Evolutionary conservation across 2,888 invertebrate genomes (phyloP).

Genomic region (Tenthredo scrophulariae): DNA sequence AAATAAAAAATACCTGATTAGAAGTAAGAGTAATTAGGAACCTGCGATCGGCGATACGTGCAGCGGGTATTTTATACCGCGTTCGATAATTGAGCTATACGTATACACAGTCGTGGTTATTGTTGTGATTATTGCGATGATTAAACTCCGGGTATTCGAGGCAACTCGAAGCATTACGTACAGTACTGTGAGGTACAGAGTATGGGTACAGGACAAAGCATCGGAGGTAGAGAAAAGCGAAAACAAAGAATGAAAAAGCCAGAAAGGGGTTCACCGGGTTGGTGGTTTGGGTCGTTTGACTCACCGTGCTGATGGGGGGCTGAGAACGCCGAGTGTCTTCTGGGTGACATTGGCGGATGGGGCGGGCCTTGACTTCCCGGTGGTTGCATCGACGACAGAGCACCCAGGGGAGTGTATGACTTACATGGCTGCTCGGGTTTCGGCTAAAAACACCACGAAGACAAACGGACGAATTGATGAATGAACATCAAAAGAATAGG

Average conservation of each 20-base stretch:
- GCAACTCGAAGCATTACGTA: background rate
- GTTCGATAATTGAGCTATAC: conserved; percentile 10
- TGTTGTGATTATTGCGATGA: conserved; percentile 31
- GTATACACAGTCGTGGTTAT: background rate
- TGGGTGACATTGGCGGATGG: conserved; percentile 76
- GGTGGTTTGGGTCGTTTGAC: conserved; percentile 58
- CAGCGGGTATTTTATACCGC: background rate
- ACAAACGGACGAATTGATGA: background rate
- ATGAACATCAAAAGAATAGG: background rate
- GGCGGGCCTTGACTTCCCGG: conserved; percentile 81
- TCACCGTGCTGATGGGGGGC: conserved; percentile 83
- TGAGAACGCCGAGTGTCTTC: conserved; percentile 77
- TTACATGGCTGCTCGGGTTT: conserved; percentile 79
- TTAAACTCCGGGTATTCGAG: conserved; percentile 7
- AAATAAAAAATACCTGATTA: background rate
- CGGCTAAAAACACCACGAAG: conserved; percentile 61
- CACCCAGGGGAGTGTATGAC: conserved; percentile 91
- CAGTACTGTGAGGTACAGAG: conserved; percentile 3
- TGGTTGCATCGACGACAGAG: conserved; percentile 93
- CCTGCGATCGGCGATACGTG: conserved; percentile 3
- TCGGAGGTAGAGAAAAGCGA: conserved; percentile 11
- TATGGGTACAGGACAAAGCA: conserved; percentile 30
- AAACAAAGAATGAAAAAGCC: conserved; percentile 40
- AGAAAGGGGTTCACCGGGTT: background rate
- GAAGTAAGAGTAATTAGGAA: background rate